These are phyloP conservation scores for Oenanthe melanoleuca DNA, from an alignment of 2,113 vertebrate species.

Conservation along the genomic window DNA sequence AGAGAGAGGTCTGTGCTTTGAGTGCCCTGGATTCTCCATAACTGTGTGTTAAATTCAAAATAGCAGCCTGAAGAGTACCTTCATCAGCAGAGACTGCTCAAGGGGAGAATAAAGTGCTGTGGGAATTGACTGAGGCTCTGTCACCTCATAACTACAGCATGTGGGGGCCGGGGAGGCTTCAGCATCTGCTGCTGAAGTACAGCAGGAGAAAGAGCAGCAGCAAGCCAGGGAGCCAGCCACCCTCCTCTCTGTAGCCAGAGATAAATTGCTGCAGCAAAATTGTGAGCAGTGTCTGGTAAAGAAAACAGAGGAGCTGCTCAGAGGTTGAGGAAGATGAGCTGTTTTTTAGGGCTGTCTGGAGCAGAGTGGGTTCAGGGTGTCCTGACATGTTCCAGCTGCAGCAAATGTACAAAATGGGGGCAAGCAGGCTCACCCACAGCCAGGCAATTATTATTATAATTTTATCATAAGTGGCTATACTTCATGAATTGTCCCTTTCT, in stretches of 20 bases:
- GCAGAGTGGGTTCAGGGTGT: neutral
- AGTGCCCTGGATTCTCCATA: neutral
- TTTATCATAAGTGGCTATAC: neutral
- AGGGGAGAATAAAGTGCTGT: neutral
- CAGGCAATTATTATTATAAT: neutral
- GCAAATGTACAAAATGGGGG: neutral
- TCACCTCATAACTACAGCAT: neutral
- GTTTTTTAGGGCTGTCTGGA: neutral
- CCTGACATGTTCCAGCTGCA: neutral
- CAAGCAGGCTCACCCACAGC: neutral
- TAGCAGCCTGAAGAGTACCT: neutral
- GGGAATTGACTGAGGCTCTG: neutral
- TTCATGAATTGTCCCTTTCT: neutral
- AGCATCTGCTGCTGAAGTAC: neutral
- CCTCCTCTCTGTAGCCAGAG: constrained; percentile 29
- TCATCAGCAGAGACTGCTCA: neutral
- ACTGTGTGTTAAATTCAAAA: constrained; percentile 21
- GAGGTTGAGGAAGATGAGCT: neutral
- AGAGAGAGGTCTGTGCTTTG: constrained; percentile 22
- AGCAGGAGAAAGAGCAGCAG: neutral
- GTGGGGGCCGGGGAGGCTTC: neutral
- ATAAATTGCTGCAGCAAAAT: constrained; percentile 57
- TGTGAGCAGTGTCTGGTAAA: constrained; percentile 2
- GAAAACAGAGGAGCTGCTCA: neutral
- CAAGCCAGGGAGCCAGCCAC: neutral